Evolutionary conservation across 2,797 vertebrate species (phyloP).

Genomic region (Masticophis lateralis): DNA sequence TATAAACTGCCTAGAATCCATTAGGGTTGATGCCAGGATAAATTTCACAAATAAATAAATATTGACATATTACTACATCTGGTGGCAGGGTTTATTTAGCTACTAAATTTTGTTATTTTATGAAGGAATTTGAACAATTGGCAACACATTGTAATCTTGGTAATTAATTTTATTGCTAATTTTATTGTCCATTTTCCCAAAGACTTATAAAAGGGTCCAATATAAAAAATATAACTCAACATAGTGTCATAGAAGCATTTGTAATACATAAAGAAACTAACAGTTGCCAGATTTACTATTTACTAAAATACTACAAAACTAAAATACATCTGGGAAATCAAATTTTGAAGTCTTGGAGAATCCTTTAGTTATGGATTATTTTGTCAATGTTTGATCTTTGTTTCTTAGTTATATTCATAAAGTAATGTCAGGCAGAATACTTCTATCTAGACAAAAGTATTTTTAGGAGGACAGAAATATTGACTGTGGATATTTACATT

Average conservation of each 20-base stretch:
- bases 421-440: neutral
- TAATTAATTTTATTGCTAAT: neutral
- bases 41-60: neutral
- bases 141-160: neutral
- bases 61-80: neutral
- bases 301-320: neutral
- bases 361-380: too few relatives aligned
- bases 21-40: neutral
- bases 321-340: neutral
- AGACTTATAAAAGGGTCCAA: neutral
- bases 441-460: neutral
- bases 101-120: neutral
- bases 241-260: neutral
- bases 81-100: neutral
- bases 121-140: neutral
- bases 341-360: neutral
- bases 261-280: neutral
- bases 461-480: neutral
- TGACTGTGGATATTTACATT: neutral
- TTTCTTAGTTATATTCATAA: neutral
- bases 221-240: neutral
- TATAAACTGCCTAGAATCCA: neutral
- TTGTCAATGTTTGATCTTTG: neutral
- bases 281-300: neutral
- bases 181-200: neutral